Percentiles rank a stretch among this genome's conserved stretches.
Evolutionary conservation across 2,797 vertebrate species (phyloP).

Genomic region (Megalops cyprinoides): DNA sequence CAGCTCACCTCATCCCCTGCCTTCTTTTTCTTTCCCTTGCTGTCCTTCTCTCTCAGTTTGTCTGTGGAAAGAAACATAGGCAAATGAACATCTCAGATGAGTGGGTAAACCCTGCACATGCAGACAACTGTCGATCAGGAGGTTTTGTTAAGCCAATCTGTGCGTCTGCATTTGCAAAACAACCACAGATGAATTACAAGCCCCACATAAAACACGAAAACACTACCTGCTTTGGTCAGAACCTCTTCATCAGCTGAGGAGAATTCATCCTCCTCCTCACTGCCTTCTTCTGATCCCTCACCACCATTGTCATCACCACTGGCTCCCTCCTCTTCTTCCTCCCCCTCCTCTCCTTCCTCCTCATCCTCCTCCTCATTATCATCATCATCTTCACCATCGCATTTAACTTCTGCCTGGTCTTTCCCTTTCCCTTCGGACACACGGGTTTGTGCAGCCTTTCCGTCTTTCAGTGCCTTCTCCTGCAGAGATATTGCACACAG

Average conservation of each 20-base stretch:
- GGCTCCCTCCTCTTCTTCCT: slow-evolving; percentile 35
- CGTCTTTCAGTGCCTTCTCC: slow-evolving; percentile 74
- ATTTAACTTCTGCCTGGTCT: neutral
- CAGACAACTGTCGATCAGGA: neutral
- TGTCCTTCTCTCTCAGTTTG: slow-evolving; percentile 83
- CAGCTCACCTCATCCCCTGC: slow-evolving; percentile 51
- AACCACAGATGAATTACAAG: neutral
- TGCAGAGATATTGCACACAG: slow-evolving; percentile 42
- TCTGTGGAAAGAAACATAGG: slow-evolving; percentile 64
- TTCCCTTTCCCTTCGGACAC: slow-evolving; percentile 31
- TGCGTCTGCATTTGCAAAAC: neutral
- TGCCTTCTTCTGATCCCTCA: slow-evolving; percentile 39
- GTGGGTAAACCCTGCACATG: neutral
- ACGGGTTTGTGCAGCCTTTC: slow-evolving; percentile 46
- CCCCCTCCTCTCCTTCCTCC: slow-evolving; percentile 26
- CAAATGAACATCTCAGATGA: slow-evolving; percentile 18
- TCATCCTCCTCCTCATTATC: slow-evolving; percentile 38
- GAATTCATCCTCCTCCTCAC: slow-evolving; percentile 77
- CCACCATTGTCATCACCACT: slow-evolving; percentile 15
- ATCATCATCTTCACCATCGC: slow-evolving; percentile 44
- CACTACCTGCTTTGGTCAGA: slow-evolving; percentile 86
- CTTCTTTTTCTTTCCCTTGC: slow-evolving; percentile 73
- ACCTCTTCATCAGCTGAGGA: slow-evolving; percentile 83
- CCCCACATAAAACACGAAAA: neutral
- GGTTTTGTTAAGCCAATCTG: neutral